Percentiles rank a stretch among this genome's conserved stretches.
Conservation (phyloP, 2,888 invertebrate species). For the Parelbella ahira region DNA sequence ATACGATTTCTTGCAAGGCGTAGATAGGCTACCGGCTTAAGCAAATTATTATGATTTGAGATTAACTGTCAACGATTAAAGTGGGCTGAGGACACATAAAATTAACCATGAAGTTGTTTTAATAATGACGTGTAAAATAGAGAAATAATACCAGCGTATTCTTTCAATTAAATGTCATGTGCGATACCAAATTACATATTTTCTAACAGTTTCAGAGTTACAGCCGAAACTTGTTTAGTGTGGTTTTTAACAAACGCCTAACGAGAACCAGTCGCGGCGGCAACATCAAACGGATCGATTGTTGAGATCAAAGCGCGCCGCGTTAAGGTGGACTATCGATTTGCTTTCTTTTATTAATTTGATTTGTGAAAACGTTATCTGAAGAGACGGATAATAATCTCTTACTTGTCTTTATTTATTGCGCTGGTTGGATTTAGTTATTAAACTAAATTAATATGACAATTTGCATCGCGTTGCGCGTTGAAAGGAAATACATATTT, state of each 20-base stretch:
- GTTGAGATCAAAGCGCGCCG: slow-evolving; percentile 55
- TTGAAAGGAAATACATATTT: slow-evolving; percentile 14
- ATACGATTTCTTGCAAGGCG: too few species aligned
- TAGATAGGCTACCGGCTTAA: too few species aligned
- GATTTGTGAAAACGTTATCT: slow-evolving; percentile 26
- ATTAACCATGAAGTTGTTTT: too few species aligned
- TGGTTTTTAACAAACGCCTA: slow-evolving; percentile 44
- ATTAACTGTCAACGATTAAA: too few species aligned
- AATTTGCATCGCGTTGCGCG: slow-evolving; percentile 20
- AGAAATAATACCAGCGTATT: too few species aligned
- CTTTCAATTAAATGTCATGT: too few species aligned
- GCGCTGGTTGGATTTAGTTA: slow-evolving; percentile 18
- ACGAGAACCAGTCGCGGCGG: slow-evolving; percentile 55
- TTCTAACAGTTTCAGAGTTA: slow-evolving; percentile 36
- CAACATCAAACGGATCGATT: slow-evolving; percentile 47
- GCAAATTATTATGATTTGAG: too few species aligned
- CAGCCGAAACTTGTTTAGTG: slow-evolving; percentile 48
- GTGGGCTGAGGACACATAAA: too few species aligned
- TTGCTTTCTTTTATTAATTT: slow-evolving; percentile 38
- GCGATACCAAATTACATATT: too few species aligned
- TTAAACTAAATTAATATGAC: slow-evolving; percentile 24
- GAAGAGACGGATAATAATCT: slow-evolving; percentile 25
- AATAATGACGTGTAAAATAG: too few species aligned
- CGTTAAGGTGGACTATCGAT: slow-evolving; percentile 35
- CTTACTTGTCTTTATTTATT: slow-evolving; percentile 21